Percentiles rank a stretch among this genome's conserved stretches.
Conservation (phyloP, 1,140 invertebrate species). For the Cephus cinctus region DNA sequence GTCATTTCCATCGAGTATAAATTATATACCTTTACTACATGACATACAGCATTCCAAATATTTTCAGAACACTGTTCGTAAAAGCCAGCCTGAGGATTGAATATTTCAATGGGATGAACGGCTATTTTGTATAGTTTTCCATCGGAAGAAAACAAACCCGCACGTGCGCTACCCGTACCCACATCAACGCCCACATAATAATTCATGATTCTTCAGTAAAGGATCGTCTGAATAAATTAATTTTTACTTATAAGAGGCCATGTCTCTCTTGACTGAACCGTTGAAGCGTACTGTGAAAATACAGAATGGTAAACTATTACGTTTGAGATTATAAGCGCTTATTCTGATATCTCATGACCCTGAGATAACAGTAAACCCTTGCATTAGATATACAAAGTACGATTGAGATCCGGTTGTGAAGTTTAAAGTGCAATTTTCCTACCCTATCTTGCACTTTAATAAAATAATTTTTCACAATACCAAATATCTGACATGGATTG, state of each 20-base stretch:
- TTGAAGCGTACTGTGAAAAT: too few relatives aligned
- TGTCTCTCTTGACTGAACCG: too few relatives aligned
- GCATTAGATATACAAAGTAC: too few relatives aligned
- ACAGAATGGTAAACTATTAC: too few relatives aligned
- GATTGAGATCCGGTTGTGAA: too few relatives aligned
- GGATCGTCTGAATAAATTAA: slow-evolving; percentile 6
- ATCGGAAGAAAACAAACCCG: slow-evolving; percentile 68
- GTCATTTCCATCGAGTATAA: too few relatives aligned
- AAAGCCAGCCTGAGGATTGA: slow-evolving; percentile 73
- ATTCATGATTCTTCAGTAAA: slow-evolving; percentile 29
- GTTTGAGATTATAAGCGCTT: neutral
- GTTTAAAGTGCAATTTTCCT: too few relatives aligned
- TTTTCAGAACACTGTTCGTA: slow-evolving; percentile 93
- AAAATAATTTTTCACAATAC: too few relatives aligned
- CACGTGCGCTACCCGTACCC: slow-evolving; percentile 85
- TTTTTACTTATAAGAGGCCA: neutral
- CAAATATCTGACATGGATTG: too few relatives aligned
- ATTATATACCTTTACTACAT: slow-evolving; percentile 68
- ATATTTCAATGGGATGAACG: slow-evolving; percentile 70
- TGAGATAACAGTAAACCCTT: slow-evolving; percentile 41
- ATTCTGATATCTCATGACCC: slow-evolving; percentile 33
- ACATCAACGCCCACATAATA: slow-evolving; percentile 92
- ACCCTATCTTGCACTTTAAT: too few relatives aligned
- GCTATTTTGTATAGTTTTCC: slow-evolving; percentile 69
- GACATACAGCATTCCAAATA: slow-evolving; percentile 78